Evolutionary conservation across 1,140 invertebrate genomes (phyloP).

Genomic region (Drosophila auraria): DNA sequence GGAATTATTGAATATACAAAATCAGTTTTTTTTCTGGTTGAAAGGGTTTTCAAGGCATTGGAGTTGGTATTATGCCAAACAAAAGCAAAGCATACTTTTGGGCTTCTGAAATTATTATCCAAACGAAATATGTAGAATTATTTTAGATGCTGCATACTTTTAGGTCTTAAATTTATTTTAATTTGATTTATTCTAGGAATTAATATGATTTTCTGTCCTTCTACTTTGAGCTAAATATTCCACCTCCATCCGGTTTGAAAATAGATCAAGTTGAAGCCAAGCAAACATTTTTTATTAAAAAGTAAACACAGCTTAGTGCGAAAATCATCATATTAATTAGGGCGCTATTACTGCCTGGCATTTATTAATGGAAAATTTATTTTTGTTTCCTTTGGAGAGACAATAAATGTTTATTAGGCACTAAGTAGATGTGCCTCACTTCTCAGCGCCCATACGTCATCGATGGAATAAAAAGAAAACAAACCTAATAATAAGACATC

Average conservation of each 20-base stretch:
- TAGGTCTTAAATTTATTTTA: background rate
- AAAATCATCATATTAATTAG: background rate
- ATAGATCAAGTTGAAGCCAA: background rate
- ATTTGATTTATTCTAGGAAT: background rate
- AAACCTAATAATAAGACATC: slow-evolving; percentile 48
- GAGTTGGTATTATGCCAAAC: background rate
- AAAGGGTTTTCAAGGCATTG: background rate
- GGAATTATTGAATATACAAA: slow-evolving; percentile 60
- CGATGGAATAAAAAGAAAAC: slow-evolving; percentile 22
- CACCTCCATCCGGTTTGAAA: slow-evolving; percentile 3
- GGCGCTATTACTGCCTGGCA: background rate
- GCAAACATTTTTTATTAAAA: background rate
- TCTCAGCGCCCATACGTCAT: slow-evolving; percentile 31
- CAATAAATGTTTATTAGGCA: slow-evolving; percentile 21
- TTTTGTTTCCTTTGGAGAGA: slow-evolving; percentile 13
- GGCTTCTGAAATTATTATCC: background rate
- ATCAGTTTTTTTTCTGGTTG: background rate
- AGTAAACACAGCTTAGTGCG: slow-evolving; percentile 1
- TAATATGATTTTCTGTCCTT: background rate
- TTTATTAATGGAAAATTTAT: slow-evolving; percentile 24
- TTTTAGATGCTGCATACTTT: background rate
- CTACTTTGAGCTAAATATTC: background rate
- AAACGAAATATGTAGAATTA: background rate
- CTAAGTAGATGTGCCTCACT: slow-evolving; percentile 20
- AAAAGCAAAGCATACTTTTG: background rate